These are phyloP conservation scores for Cyaniris semiargus DNA, from an alignment of 2,888 invertebrate genomes.

Conservation along the genomic window DNA sequence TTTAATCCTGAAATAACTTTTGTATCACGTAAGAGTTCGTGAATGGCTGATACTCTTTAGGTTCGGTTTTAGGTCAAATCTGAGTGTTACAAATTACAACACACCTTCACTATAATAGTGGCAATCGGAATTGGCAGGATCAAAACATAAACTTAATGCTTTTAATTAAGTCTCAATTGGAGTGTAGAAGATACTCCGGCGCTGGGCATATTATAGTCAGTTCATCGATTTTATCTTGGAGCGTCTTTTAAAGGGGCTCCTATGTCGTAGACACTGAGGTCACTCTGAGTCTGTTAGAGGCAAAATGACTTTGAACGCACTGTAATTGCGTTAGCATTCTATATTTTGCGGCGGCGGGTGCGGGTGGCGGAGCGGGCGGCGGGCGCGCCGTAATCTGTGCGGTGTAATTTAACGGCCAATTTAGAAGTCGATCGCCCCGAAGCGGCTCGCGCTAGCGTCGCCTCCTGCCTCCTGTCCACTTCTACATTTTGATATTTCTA, in stretches of 20 bases:
- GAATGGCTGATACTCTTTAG: too few relatives aligned
- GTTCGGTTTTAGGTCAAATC: too few relatives aligned
- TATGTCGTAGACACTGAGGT: neutral
- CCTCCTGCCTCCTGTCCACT: neutral
- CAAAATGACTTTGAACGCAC: neutral
- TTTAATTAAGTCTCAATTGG: neutral
- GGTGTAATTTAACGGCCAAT: slow-evolving; percentile 12
- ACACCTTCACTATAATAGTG: too few relatives aligned
- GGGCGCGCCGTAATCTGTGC: neutral
- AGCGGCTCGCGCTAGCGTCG: neutral
- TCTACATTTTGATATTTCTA: too few relatives aligned
- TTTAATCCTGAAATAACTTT: too few relatives aligned
- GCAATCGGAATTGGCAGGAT: too few relatives aligned
- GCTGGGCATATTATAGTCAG: too few relatives aligned
- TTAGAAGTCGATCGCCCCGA: slow-evolving; percentile 16
- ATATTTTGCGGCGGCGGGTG: neutral
- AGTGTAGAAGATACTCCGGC: neutral
- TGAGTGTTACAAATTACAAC: too few relatives aligned
- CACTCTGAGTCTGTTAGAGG: too few relatives aligned
- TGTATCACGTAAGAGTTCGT: too few relatives aligned
- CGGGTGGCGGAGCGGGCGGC: neutral
- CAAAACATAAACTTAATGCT: too few relatives aligned
- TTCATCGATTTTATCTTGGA: too few relatives aligned
- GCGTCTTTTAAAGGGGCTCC: neutral
- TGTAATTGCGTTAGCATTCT: slow-evolving; percentile 6